Evolutionary conservation across 2,888 invertebrate genomes (phyloP).

Genomic region (Onchidella celtica): DNA sequence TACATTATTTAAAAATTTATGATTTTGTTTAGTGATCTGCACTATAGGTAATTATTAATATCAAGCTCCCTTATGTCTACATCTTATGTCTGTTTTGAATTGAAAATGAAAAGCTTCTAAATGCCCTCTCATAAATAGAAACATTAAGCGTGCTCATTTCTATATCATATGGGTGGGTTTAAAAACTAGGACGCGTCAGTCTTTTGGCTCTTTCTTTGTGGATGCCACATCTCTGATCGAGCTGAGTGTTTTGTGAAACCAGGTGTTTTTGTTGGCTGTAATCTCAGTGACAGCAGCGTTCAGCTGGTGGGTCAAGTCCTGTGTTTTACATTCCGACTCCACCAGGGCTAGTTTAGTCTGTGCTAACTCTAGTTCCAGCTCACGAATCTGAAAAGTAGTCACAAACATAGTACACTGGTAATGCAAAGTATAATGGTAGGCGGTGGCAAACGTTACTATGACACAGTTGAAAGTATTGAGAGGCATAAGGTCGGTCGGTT

Average conservation of each 20-base stretch:
- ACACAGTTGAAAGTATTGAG: no score
- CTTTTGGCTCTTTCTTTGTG: conserved; percentile 66
- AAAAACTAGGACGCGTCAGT: conserved; percentile 46
- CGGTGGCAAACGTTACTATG: no score
- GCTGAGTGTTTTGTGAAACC: conserved; percentile 95
- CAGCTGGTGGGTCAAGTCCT: conserved; percentile 93
- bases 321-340: conserved; percentile 97
- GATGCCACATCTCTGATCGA: conserved; percentile 82
- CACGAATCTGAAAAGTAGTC: conserved; percentile 82
- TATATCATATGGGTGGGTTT: no score
- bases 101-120: no score
- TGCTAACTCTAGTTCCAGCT: conserved; percentile 96
- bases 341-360: conserved; percentile 98
- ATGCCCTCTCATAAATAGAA: no score
- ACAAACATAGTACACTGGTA: background rate
- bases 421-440: no score
- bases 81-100: background rate
- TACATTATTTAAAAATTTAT: no score
- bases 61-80: no score
- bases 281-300: conserved; percentile 90
- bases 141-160: no score
- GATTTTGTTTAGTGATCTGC: no score
- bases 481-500: no score
- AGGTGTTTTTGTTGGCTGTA: conserved; percentile 87
- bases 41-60: no score